phyloP scores from a whole-genome alignment of 2,888 invertebrate species.

The Morpho deidamia region DNA sequence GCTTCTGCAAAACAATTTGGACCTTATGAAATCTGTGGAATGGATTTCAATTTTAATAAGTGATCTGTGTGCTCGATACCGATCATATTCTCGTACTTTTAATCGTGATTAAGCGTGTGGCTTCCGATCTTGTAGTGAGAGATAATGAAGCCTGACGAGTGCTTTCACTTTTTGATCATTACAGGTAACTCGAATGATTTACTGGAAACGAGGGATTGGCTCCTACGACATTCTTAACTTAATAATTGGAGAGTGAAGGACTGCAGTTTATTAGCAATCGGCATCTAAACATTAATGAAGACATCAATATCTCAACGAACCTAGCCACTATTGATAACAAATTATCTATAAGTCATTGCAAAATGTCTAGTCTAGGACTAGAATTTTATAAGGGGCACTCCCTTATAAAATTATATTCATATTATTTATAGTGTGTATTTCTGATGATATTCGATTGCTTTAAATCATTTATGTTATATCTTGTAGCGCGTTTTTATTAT shows the following conservation, averaged over 20 bases:
- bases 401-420: too few relatives aligned
- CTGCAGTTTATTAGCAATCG: constrained; percentile 1
- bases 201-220: constrained; percentile 32
- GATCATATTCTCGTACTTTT: constrained; percentile 43
- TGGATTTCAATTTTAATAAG: constrained; percentile 13
- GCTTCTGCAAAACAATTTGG: constrained; percentile 25
- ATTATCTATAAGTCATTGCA: constrained; percentile 2
- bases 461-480: too few relatives aligned
- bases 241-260: constrained; percentile 23
- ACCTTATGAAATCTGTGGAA: constrained; percentile 21
- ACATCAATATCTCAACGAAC: constrained; percentile 1
- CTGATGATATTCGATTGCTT: too few relatives aligned
- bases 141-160: constrained; percentile 53
- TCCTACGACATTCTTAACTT: constrained; percentile 30
- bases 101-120: constrained; percentile 57
- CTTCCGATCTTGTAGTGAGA: constrained; percentile 53
- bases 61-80: constrained; percentile 6
- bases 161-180: constrained; percentile 71
- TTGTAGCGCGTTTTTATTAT: background rate
- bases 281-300: constrained; percentile 11
- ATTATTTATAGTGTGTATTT: too few relatives aligned
- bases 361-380: background rate
- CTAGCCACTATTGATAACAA: constrained; percentile 7
- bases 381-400: too few relatives aligned
- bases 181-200: constrained; percentile 33